Percentiles rank a stretch among this genome's conserved stretches.
These are phyloP conservation scores for Melanotaenia nigrans DNA, from an alignment of 2,797 vertebrate species.

Conservation along the genomic window DNA sequence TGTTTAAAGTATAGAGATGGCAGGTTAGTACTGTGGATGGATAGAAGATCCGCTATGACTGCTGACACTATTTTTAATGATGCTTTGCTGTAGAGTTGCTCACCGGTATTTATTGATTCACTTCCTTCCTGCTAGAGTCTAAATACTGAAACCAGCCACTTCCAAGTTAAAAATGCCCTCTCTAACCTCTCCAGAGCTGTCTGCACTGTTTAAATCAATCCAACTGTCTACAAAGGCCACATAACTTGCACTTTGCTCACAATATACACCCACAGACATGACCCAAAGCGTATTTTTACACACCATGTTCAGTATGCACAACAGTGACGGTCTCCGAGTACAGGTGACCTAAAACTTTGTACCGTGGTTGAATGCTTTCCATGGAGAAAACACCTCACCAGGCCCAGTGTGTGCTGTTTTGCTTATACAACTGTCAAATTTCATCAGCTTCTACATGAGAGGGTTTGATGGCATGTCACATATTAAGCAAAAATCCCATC, in stretches of 20 bases:
- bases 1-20: neutral
- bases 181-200: conserved; percentile 2
- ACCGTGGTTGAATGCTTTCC: conserved; percentile 1
- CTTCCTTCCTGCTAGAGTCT: conserved; percentile 6
- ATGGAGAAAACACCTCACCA: neutral
- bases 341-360: conserved; percentile 7
- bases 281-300: conserved; percentile 22
- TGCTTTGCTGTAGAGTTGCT: conserved; percentile 4
- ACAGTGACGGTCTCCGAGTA: neutral
- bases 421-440: conserved; percentile 15
- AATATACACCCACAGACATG: conserved; percentile 8
- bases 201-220: conserved; percentile 15
- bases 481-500: conserved; percentile 6
- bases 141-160: conserved; percentile 6
- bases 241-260: conserved; percentile 8
- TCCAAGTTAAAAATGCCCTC: conserved; percentile 8
- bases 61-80: neutral
- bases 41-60: neutral
- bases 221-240: conserved; percentile 20
- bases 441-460: conserved; percentile 13
- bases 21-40: neutral
- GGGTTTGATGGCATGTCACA: neutral
- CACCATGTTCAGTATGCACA: neutral
- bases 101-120: conserved; percentile 7
- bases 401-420: neutral